Conservation (phyloP, 2,888 invertebrate species). For the Agonopterix heracliana region DNA sequence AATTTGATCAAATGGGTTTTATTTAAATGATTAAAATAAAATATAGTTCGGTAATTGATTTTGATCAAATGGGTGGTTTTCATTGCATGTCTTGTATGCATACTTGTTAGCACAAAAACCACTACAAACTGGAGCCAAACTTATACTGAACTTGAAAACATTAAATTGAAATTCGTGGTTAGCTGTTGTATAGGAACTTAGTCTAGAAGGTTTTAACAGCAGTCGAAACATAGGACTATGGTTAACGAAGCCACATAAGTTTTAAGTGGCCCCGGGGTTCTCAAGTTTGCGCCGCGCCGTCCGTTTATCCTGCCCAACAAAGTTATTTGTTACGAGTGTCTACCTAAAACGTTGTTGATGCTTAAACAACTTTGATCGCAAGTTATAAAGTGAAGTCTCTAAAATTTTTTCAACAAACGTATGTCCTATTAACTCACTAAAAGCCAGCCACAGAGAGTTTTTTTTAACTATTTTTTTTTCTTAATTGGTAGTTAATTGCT, state of each 20-base stretch:
- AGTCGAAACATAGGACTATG: conserved; percentile 51
- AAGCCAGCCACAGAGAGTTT: too few species aligned
- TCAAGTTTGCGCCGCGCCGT: conserved; percentile 54
- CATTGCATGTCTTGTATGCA: too few species aligned
- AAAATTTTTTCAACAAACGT: conserved; percentile 6
- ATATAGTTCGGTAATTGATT: too few species aligned
- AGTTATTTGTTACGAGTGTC: conserved; percentile 62
- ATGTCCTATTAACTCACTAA: neutral
- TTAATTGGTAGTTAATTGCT: too few species aligned
- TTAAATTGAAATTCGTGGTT: too few species aligned
- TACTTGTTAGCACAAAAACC: too few species aligned
- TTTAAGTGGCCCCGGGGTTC: conserved; percentile 67
- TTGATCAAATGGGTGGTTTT: too few species aligned
- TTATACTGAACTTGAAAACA: too few species aligned
- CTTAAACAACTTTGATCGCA: conserved; percentile 38
- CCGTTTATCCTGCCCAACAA: conserved; percentile 65
- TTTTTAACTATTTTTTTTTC: too few species aligned
- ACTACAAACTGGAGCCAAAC: too few species aligned
- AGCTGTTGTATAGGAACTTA: neutral
- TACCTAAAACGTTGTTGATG: conserved; percentile 53
- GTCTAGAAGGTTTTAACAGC: conserved; percentile 40
- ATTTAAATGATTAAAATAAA: too few species aligned
- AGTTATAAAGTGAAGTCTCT: conserved; percentile 18
- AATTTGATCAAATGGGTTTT: too few species aligned
- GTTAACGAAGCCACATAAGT: conserved; percentile 71